Conservation (phyloP, 2,888 invertebrate species). For the Cancer borealis region DNA sequence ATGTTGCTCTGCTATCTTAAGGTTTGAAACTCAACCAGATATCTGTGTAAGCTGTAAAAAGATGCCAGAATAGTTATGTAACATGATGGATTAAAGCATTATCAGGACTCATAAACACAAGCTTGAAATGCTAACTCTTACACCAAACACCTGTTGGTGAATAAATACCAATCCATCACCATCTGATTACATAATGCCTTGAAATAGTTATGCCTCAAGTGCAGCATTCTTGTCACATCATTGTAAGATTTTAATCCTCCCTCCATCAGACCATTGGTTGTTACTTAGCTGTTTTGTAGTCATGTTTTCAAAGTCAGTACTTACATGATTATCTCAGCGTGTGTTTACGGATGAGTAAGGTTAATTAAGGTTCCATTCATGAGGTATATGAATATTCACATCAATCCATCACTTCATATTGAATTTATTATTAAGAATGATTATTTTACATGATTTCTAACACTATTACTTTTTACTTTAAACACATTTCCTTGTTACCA, state of each 20-base stretch:
- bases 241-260: background rate
- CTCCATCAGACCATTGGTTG: background rate
- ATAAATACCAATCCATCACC: background rate
- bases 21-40: background rate
- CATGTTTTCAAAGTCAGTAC: background rate
- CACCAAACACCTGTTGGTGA: background rate
- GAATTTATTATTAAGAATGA: background rate
- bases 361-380: too few relatives aligned
- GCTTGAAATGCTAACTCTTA: background rate
- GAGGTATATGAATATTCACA: too few relatives aligned
- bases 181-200: background rate
- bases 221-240: background rate
- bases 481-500: too few relatives aligned
- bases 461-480: background rate
- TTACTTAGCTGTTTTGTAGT: background rate
- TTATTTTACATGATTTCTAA: background rate
- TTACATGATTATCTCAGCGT: background rate
- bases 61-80: background rate
- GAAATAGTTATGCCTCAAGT: background rate
- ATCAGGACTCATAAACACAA: background rate
- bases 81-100: background rate
- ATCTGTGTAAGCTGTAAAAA: background rate
- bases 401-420: too few relatives aligned
- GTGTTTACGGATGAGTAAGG: too few relatives aligned
- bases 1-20: background rate